Evolutionary conservation across 1,140 invertebrate species (phyloP).

Genomic region (Paramacrobiotus metropolitanus): DNA sequence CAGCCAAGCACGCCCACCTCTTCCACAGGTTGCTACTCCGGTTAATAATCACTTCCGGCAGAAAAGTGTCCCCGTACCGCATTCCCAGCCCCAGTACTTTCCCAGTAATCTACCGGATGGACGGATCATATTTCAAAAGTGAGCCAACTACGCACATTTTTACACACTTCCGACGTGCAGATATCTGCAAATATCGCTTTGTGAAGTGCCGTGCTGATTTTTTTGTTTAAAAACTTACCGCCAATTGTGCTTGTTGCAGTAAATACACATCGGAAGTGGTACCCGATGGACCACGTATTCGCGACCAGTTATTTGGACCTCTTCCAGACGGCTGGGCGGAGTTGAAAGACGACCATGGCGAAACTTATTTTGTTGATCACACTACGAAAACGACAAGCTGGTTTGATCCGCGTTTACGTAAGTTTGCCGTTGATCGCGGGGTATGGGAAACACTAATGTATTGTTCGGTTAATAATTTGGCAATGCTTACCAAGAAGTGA

Average conservation of each 20-base stretch:
- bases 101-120: background rate
- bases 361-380: background rate
- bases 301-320: background rate
- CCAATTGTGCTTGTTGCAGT: background rate
- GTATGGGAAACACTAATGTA: background rate
- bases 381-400: background rate
- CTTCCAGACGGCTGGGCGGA: background rate
- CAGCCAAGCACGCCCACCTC: background rate
- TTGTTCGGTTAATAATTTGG: too few relatives aligned
- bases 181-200: background rate
- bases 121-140: background rate
- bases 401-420: background rate
- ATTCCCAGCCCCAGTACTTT: background rate
- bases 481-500: too few relatives aligned
- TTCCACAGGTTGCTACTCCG: too few relatives aligned
- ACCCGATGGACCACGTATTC: background rate
- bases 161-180: background rate
- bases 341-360: background rate
- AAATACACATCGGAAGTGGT: background rate
- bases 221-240: too few relatives aligned
- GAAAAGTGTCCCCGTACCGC: background rate
- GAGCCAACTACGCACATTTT: background rate
- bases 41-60: background rate
- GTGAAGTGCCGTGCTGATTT: background rate
- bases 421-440: background rate